Evolutionary conservation across 2,888 invertebrate genomes (phyloP).

Genomic region (Kuschelorhynchus macadamiae): DNA sequence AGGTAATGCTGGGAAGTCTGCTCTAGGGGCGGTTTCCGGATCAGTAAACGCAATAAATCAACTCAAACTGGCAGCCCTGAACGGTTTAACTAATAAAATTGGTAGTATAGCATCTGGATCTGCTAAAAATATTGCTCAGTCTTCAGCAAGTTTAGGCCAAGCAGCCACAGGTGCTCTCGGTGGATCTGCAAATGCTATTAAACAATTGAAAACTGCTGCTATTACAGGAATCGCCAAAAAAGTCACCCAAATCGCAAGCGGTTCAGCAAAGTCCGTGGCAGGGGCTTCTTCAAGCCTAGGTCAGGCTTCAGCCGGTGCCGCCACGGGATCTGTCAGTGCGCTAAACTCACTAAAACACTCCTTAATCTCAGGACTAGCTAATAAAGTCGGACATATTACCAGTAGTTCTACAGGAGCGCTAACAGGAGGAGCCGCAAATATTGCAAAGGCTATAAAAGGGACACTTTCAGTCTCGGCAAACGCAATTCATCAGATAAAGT

Average conservation of each 20-base stretch:
- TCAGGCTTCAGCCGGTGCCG: constrained; percentile 2
- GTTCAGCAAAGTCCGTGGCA: constrained; percentile 3
- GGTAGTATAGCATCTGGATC: constrained; percentile 16
- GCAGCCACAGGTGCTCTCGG: neutral
- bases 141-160: constrained; percentile 5
- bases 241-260: neutral
- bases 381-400: constrained; percentile 22
- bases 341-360: neutral
- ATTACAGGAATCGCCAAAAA: neutral
- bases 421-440: constrained; percentile 4
- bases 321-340: neutral
- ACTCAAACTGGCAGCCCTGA: constrained; percentile 8
- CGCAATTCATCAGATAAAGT: constrained; percentile 17
- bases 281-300: constrained; percentile 11
- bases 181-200: neutral
- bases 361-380: neutral
- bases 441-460: constrained; percentile 13
- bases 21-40: neutral
- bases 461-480: neutral
- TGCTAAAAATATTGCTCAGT: neutral
- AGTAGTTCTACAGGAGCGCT: constrained; percentile 7
- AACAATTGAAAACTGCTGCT: constrained; percentile 7
- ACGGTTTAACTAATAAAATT: constrained; percentile 13
- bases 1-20: neutral
- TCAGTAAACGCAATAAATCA: constrained; percentile 18